A percentile compares a stretch with the other conserved stretches of the same genome.
These are phyloP conservation scores for Trogon melanurus DNA, from an alignment of 2,113 vertebrate species.

Conservation along the genomic window DNA sequence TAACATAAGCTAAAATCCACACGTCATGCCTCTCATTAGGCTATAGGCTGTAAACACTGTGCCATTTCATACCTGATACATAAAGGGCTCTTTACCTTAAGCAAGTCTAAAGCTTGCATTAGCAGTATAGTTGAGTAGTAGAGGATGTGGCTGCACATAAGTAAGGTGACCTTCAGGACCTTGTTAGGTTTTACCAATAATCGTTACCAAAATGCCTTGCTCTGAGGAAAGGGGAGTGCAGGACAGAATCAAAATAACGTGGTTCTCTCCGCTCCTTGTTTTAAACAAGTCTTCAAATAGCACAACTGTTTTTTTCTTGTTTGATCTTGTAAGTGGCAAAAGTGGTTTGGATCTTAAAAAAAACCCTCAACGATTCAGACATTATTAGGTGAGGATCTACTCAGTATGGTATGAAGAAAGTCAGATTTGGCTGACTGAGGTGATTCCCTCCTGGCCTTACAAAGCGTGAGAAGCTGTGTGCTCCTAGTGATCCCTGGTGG, in stretches of 20 bases:
- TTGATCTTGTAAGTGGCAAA: not conserved
- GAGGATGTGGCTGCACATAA: not conserved
- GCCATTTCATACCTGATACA: not conserved
- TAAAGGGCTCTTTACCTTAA: not conserved
- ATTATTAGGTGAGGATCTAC: not conserved
- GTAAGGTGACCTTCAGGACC: not conserved
- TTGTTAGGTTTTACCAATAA: not conserved
- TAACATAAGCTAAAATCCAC: not conserved
- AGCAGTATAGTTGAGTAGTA: not conserved
- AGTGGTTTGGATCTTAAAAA: not conserved
- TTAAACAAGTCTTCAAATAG: not conserved
- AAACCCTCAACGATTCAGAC: not conserved
- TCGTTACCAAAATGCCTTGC: not conserved
- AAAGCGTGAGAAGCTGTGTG: not conserved
- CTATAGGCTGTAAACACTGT: not conserved
- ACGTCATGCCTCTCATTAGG: not conserved
- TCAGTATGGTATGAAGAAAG: not conserved
- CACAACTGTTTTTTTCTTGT: not conserved
- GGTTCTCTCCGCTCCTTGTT: not conserved
- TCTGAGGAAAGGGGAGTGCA: not conserved
- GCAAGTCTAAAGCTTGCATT: not conserved
- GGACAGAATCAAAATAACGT: not conserved
- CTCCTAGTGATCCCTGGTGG: not conserved
- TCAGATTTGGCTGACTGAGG: not conserved
- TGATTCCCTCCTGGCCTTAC: not conserved